Base-by-base conservation (phyloP, 64 coral and sea anemone species). In the Platygyra sinensis region DNA sequence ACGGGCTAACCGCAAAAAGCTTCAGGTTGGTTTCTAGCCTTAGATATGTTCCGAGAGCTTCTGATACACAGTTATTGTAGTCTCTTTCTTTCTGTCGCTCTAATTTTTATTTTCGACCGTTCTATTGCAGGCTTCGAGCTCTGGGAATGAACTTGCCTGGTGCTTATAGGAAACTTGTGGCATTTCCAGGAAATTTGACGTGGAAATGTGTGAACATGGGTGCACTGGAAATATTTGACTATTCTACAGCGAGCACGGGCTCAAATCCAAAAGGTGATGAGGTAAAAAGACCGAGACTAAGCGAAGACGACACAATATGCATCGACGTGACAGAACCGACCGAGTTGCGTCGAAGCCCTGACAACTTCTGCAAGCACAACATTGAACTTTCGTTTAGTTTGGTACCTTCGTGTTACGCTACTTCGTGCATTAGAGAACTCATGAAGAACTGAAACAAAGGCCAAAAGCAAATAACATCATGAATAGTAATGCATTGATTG, bases 161-260 rank as follows among this genome's bases (percentile, higher is more conserved):
- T n/a, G 88, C 91, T 19, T 97, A 97, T 72, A 89, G 95, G 80
- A 96, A 94, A 62, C 73, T 97, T 60, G 90, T 97, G 18, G 91
- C 76, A 42, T 86, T 83, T 30, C 95, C 95, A 28, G 75, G 36
- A 19, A 73, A 91, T 46, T 30, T 94, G 17, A 39, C 73, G 3
- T 97, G 77, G 82, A 74, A 64, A 16, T 94, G 39, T 89, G 10
- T 89, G 59, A 65, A 22, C 32, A n/a, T 27, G 57, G 31, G 27
- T 22, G 31, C 10, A 19, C 59, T 4, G 28, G 38, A 36, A 17
- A 75, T 15, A 52, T 17, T 6, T 67, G 24, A 16, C 55, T 20
- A 18, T 30, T 38, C 16, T 24, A 14, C 12, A 13, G n/a, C 29
- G n/a, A 17, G 31, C 27, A 36, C 5, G 38, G n/a, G 46, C 52